Evolutionary conservation across 2,888 invertebrate species (phyloP).

Genomic region (Drosophila limbata): DNA sequence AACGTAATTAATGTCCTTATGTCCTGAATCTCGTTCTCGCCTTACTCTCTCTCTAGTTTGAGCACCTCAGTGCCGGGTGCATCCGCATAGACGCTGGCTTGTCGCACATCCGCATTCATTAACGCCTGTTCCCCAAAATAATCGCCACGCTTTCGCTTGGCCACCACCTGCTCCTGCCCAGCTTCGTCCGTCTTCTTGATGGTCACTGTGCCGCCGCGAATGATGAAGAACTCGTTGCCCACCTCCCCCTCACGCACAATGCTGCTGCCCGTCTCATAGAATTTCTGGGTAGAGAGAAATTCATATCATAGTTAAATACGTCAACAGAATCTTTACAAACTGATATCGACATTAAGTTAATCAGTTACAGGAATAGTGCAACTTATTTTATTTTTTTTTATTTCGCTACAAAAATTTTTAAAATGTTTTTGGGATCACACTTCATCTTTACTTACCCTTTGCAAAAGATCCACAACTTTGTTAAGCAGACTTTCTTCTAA

Average conservation of each 20-base stretch:
- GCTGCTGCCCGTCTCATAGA: constrained; percentile 91
- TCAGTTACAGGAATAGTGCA: background rate
- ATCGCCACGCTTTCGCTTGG: constrained; percentile 90
- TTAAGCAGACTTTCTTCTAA: constrained; percentile 90
- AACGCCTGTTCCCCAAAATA: constrained; percentile 96
- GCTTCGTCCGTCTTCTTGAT: constrained; percentile 89
- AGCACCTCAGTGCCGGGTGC: constrained; percentile 94
- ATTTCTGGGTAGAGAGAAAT: constrained; percentile 87
- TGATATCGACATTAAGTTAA: background rate
- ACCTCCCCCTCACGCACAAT: constrained; percentile 94
- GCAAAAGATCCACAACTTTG: constrained; percentile 94
- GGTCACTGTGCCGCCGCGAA: constrained; percentile 92
- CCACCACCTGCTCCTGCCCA: constrained; percentile 89
- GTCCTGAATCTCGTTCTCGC: constrained; percentile 23
- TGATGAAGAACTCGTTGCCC: constrained; percentile 96
- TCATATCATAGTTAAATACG: background rate
- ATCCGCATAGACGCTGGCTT: constrained; percentile 96
- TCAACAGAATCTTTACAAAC: background rate
- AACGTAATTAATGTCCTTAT: background rate
- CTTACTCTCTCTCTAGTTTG: constrained; percentile 93
- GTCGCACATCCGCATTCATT: constrained; percentile 92
- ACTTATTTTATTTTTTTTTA: background rate
- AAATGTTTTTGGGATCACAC: background rate
- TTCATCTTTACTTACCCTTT: constrained; percentile 87
- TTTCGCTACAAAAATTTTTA: background rate